Evolutionary conservation across 2,113 vertebrate species (phyloP).

Genomic region (Paratilapia polleni): DNA sequence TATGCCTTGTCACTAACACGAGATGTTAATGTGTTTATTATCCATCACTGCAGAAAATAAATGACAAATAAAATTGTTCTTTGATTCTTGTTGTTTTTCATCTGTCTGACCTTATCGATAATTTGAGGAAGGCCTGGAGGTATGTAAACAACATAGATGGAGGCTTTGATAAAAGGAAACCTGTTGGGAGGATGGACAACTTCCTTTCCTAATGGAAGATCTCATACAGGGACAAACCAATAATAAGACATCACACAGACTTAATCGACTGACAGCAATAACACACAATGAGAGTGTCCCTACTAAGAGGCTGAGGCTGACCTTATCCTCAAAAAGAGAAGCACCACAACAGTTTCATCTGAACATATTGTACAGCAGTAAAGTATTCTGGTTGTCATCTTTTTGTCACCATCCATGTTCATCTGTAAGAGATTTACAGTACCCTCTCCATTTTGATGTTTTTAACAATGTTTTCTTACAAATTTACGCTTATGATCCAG

Average conservation of each 20-base stretch:
- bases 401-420: slow-evolving; percentile 14
- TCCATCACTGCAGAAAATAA: slow-evolving; percentile 12
- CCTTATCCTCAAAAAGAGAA: slow-evolving; percentile 32
- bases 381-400: not conserved
- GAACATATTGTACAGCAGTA: not conserved
- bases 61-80: slow-evolving; percentile 34
- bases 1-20: not conserved
- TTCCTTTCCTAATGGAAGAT: slow-evolving; percentile 51
- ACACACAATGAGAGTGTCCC: slow-evolving; percentile 43
- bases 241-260: slow-evolving; percentile 58
- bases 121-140: slow-evolving; percentile 30
- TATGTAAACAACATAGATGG: slow-evolving; percentile 37
- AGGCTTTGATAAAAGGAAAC: slow-evolving; percentile 54
- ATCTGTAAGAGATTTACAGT: not conserved
- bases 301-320: slow-evolving; percentile 31
- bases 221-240: slow-evolving; percentile 56
- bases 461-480: not conserved
- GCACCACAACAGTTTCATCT: slow-evolving; percentile 11
- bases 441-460: not conserved
- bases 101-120: slow-evolving; percentile 20
- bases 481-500: no score
- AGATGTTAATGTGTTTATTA: slow-evolving; percentile 35
- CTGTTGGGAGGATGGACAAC: slow-evolving; percentile 35
- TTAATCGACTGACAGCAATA: slow-evolving; percentile 60
- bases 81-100: slow-evolving; percentile 13